Percentiles rank a stretch among this genome's conserved stretches.
These are phyloP conservation scores for Eilema caniola DNA, from an alignment of 2,888 invertebrate genomes.

Conservation along the genomic window DNA sequence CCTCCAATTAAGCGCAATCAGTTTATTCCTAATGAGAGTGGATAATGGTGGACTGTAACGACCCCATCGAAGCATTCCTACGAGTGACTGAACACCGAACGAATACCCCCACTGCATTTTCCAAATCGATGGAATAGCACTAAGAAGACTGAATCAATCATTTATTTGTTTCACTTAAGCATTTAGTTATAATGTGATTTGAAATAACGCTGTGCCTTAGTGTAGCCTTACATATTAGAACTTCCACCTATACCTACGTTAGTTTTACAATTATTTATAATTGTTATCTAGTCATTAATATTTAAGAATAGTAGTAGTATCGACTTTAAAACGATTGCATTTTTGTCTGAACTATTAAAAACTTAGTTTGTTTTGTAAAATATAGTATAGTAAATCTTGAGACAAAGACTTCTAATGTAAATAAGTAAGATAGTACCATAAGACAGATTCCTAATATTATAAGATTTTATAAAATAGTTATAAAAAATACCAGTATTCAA, in stretches of 20 bases:
- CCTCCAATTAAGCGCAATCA: conserved; percentile 86
- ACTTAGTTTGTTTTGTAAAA: conserved; percentile 36
- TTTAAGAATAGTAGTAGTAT: conserved; percentile 65
- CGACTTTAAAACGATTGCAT: conserved; percentile 30
- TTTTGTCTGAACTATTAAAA: conserved; percentile 11
- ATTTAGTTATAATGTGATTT: conserved; percentile 78
- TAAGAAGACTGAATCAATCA: conserved; percentile 81
- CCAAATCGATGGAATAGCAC: conserved; percentile 76
- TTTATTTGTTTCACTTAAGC: conserved; percentile 77
- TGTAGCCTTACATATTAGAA: conserved; percentile 68
- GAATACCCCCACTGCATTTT: conserved; percentile 78
- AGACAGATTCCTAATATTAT: conserved; percentile 84
- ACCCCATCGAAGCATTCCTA: conserved; percentile 84
- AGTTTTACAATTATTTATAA: conserved; percentile 65
- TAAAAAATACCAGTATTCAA: conserved; percentile 63
- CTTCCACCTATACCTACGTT: conserved; percentile 71
- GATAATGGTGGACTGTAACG: conserved; percentile 85
- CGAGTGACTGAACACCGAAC: conserved; percentile 72
- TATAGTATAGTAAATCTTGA: conserved; percentile 58
- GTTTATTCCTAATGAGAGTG: conserved; percentile 87
- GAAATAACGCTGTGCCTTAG: conserved; percentile 82
- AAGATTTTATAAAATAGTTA: conserved; percentile 67
- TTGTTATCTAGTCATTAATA: conserved; percentile 84
- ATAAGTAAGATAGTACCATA: conserved; percentile 78
- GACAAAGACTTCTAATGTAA: conserved; percentile 81